phyloP scores from a whole-genome alignment of 2,888 invertebrate species.

The Acrobasis consociella region DNA sequence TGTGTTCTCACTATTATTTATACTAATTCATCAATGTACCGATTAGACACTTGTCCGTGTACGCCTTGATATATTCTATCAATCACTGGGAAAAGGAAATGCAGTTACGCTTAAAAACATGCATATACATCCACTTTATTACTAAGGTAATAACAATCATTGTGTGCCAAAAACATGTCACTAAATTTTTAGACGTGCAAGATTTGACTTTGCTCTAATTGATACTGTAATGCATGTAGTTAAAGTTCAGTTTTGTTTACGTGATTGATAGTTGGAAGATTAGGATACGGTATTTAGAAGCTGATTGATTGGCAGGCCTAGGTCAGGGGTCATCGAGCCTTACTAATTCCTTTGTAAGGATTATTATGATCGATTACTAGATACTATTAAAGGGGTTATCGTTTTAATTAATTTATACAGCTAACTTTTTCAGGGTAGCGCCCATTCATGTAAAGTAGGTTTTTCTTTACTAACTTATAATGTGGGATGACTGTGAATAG shows the following conservation, averaged over 20 bases:
- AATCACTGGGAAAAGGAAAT: not conserved
- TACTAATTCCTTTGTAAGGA: conserved; percentile 63
- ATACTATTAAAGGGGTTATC: conserved; percentile 4
- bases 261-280: conserved; percentile 34
- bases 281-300: conserved; percentile 61
- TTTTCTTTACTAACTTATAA: no score
- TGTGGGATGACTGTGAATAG: no score
- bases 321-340: conserved; percentile 67
- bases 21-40: conserved; percentile 66
- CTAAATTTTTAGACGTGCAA: not conserved
- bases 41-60: conserved; percentile 65
- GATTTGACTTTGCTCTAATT: conserved; percentile 28
- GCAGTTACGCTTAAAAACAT: not conserved
- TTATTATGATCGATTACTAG: conserved; percentile 56
- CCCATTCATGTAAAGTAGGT: no score
- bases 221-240: conserved; percentile 35
- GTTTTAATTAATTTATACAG: conserved; percentile 1
- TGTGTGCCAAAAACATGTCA: not conserved
- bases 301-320: conserved; percentile 72
- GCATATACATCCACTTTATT: not conserved
- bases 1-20: conserved; percentile 43
- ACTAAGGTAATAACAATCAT: not conserved
- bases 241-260: conserved; percentile 43
- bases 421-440: no score
- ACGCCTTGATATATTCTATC: conserved; percentile 56